phyloP scores from a whole-genome alignment of 2,888 invertebrate genomes.

The Masnerella sp. region DNA sequence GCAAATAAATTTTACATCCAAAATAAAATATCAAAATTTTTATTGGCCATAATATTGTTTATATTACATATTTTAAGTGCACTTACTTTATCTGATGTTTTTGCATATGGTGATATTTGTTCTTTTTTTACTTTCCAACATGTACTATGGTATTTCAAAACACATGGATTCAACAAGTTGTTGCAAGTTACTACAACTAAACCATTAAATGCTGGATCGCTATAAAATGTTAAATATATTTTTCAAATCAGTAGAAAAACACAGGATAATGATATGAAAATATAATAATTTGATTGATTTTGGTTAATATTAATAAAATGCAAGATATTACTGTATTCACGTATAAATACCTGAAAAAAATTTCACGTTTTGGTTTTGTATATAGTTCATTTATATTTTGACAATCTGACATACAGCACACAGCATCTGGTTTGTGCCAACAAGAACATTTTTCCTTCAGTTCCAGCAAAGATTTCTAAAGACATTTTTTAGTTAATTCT shows the following conservation, averaged over 20 bases:
- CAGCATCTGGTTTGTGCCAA: conserved; percentile 67
- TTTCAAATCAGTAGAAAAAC: conserved; percentile 1
- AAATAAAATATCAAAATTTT: neutral
- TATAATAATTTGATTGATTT: neutral
- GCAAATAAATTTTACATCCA: conserved; percentile 5
- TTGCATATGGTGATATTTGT: conserved; percentile 55
- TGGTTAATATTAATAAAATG: too few relatives aligned
- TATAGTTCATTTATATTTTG: conserved; percentile 58
- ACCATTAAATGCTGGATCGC: conserved; percentile 69
- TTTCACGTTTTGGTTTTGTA: conserved; percentile 60
- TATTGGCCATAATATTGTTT: neutral
- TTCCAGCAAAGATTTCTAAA: conserved; percentile 55
- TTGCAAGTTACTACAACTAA: conserved; percentile 66
- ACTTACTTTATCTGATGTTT: conserved; percentile 67
- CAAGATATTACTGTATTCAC: neutral
- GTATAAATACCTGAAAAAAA: conserved; percentile 65
- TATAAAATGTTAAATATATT: conserved; percentile 43
- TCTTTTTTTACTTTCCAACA: conserved; percentile 70
- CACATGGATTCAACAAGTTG: conserved; percentile 63
- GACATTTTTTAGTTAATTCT: conserved; percentile 13
- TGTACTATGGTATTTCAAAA: conserved; percentile 64
- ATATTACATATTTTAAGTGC: neutral
- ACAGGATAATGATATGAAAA: neutral
- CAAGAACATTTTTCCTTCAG: conserved; percentile 62
- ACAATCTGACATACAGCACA: conserved; percentile 65